These are phyloP conservation scores for Solea senegalensis DNA, from an alignment of 2,113 vertebrate genomes.

Conservation along the genomic window DNA sequence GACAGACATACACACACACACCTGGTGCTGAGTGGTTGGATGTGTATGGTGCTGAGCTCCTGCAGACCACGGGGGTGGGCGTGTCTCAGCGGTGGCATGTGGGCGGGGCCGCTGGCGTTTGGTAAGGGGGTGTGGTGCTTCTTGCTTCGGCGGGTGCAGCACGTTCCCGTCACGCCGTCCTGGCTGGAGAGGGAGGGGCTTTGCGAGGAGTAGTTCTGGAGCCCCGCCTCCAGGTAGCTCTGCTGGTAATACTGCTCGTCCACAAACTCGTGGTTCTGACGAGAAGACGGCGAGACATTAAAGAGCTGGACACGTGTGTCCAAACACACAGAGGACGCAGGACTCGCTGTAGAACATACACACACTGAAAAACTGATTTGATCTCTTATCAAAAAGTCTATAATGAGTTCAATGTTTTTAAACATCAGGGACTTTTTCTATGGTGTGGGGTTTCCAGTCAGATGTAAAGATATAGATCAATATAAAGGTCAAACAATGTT, in stretches of 20 bases:
- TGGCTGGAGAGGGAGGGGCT: slow-evolving; percentile 94
- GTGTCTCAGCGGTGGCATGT: slow-evolving; percentile 87
- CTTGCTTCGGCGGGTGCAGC: slow-evolving; percentile 92
- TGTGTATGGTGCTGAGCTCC: slow-evolving; percentile 98
- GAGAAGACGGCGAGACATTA: neutral
- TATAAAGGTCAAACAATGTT: no score
- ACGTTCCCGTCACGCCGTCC: slow-evolving; percentile 87
- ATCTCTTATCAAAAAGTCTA: no score
- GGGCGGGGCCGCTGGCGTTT: slow-evolving; percentile 87
- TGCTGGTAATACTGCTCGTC: slow-evolving; percentile 97
- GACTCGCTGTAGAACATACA: no score
- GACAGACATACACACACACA: slow-evolving; percentile 47
- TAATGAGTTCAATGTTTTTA: no score
- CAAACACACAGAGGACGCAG: no score
- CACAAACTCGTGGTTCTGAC: slow-evolving; percentile 97
- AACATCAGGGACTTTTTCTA: no score
- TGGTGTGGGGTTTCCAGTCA: no score
- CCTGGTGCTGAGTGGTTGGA: slow-evolving; percentile 95
- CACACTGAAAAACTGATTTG: no score
- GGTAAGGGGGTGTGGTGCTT: slow-evolving; percentile 88
- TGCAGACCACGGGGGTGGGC: slow-evolving; percentile 90
- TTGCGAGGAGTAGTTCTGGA: slow-evolving; percentile 90
- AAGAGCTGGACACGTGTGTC: no score
- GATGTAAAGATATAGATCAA: no score
- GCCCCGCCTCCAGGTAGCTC: slow-evolving; percentile 93